Percentiles rank a stretch among this genome's conserved stretches.
phyloP scores from a whole-genome alignment of 2,797 vertebrate genomes.

The Cossypha dichroa region DNA sequence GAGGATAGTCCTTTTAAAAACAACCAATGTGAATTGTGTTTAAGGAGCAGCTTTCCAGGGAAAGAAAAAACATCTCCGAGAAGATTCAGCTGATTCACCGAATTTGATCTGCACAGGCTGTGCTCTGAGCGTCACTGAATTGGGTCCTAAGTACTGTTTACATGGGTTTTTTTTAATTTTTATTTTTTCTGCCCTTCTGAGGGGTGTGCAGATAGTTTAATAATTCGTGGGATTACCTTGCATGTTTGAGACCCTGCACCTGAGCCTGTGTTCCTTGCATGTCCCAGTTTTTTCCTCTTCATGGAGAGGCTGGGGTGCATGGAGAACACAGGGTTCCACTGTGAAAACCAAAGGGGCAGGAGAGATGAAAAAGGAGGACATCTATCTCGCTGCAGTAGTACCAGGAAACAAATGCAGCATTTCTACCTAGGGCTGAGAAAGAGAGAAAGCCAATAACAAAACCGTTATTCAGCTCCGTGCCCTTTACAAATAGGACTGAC shows the following conservation, averaged over 20 bases:
- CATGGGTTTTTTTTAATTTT: too few species aligned
- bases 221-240: background rate
- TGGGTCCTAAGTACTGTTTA: background rate
- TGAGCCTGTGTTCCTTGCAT: background rate
- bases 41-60: conserved; percentile 46
- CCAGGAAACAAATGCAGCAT: conserved; percentile 38
- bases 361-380: background rate
- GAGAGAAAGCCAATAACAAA: conserved; percentile 52
- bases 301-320: background rate
- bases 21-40: conserved; percentile 44
- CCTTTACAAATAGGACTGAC: conserved; percentile 54
- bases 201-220: background rate
- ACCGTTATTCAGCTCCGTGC: conserved; percentile 53
- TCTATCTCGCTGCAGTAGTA: background rate
- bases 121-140: background rate
- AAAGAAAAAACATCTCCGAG: background rate
- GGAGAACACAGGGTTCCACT: background rate
- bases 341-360: background rate
- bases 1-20: conserved; percentile 50
- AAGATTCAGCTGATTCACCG: conserved; percentile 50
- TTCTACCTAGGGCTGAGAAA: conserved; percentile 52
- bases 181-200: background rate
- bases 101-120: background rate
- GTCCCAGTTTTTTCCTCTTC: background rate
- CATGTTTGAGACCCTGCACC: background rate